These are phyloP conservation scores for Microplitis demolitor DNA, from an alignment of 1,140 invertebrate genomes.

Conservation along the genomic window DNA sequence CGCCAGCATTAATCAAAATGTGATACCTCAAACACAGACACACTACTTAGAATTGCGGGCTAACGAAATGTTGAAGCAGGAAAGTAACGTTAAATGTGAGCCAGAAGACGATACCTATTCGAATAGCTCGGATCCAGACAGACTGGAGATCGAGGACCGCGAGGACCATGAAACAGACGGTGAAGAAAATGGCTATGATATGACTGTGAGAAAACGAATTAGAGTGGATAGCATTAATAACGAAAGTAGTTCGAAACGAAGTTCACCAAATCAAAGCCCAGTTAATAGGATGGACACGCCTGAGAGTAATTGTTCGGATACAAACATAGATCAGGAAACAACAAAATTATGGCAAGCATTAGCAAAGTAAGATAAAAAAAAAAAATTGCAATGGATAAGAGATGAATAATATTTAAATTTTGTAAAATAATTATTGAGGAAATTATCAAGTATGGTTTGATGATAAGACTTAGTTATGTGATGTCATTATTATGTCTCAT, in stretches of 20 bases:
- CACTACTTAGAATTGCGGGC: conserved; percentile 50
- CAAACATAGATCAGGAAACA: conserved; percentile 64
- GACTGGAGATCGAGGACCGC: conserved; percentile 62
- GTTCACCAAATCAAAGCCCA: conserved; percentile 49
- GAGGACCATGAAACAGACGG: conserved; percentile 51
- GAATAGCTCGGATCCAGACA: conserved; percentile 64
- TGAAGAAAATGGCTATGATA: conserved; percentile 58
- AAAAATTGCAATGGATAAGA: background rate
- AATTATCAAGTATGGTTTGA: background rate
- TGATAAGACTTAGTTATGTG: background rate
- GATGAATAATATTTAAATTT: too few species aligned
- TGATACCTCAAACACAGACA: conserved; percentile 55
- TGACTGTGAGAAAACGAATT: conserved; percentile 51
- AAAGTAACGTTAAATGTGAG: conserved; percentile 50
- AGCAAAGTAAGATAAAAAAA: conserved; percentile 54
- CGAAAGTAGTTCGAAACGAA: conserved; percentile 41
- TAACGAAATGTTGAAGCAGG: conserved; percentile 40
- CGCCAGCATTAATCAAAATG: conserved; percentile 59
- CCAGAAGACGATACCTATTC: conserved; percentile 59
- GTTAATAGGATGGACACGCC: conserved; percentile 61
- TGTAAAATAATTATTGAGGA: background rate
- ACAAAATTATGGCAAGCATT: conserved; percentile 65
- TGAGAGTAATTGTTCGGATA: conserved; percentile 64
- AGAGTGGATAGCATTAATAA: conserved; percentile 41
- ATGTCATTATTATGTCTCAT: conserved; percentile 2